A percentile compares a stretch with the other conserved stretches of the same genome.
These are phyloP conservation scores for Unio delphinus DNA, from an alignment of 2,888 invertebrate genomes.

Conservation along the genomic window DNA sequence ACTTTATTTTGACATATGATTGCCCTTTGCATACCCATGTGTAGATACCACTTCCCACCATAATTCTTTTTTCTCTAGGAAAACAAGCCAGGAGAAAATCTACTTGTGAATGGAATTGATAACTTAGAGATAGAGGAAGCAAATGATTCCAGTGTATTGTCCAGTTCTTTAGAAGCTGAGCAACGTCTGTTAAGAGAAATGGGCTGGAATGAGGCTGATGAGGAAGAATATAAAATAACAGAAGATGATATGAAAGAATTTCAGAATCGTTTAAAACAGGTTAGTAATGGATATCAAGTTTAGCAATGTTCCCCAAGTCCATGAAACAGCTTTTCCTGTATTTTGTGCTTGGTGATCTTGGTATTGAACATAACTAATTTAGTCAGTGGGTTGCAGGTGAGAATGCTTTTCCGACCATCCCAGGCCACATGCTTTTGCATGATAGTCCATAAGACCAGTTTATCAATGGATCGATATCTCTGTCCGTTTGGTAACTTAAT, in stretches of 20 bases:
- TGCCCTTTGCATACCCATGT: too few relatives aligned
- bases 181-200: conserved; percentile 69
- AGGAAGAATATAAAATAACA: conserved; percentile 70
- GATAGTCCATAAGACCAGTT: too few relatives aligned
- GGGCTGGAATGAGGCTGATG: conserved; percentile 72
- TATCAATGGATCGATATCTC: too few relatives aligned
- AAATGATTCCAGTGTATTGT: conserved; percentile 48
- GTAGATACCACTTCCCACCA: too few relatives aligned
- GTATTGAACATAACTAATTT: too few relatives aligned
- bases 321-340: too few relatives aligned
- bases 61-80: neutral
- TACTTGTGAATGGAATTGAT: conserved; percentile 57
- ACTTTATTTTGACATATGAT: neutral
- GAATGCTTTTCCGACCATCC: too few relatives aligned
- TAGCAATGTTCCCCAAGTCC: too few relatives aligned
- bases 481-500: too few relatives aligned
- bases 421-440: too few relatives aligned
- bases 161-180: conserved; percentile 70
- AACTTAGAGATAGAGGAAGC: conserved; percentile 39
- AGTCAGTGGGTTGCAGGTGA: too few relatives aligned
- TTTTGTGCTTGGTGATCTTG: too few relatives aligned
- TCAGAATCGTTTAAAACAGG: conserved; percentile 57
- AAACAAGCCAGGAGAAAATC: conserved; percentile 30
- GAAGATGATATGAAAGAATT: conserved; percentile 71
- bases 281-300: conserved; percentile 10